phyloP scores from a whole-genome alignment of 2,113 vertebrate species.

The Cepphus grylle region DNA sequence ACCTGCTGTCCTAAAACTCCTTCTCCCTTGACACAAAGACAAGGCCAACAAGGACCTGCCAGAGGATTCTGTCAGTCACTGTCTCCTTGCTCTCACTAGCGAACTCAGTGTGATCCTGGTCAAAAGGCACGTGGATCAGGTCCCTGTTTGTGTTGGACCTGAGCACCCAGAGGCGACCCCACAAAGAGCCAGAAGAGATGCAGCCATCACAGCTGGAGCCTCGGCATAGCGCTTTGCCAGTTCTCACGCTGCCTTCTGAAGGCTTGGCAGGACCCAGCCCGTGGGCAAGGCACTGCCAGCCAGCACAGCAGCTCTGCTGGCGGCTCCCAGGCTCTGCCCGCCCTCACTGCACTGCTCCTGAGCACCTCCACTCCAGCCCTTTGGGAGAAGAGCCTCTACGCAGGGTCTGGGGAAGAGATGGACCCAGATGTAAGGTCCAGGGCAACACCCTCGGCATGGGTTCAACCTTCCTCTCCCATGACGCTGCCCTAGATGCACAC shows the following conservation, averaged over 20 bases:
- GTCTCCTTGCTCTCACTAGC: accelerated
- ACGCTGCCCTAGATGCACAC: background rate
- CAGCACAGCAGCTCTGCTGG: background rate
- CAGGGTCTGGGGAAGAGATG: background rate
- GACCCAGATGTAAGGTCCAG: background rate
- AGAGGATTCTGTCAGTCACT: background rate
- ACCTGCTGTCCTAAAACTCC: background rate
- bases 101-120: background rate
- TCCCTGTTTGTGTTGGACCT: background rate
- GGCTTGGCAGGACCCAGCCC: background rate
- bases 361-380: background rate
- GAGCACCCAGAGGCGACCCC: background rate
- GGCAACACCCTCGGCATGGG: background rate
- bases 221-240: background rate
- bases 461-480: background rate
- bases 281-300: background rate
- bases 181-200: background rate
- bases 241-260: background rate
- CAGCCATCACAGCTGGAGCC: background rate
- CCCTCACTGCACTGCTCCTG: accelerated
- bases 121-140: background rate
- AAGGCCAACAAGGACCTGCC: background rate
- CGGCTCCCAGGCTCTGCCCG: background rate
- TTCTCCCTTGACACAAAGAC: background rate
- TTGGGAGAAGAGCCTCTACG: background rate